Base-by-base conservation (phyloP, 1,140 invertebrate species). In the Atta cephalotes region DNA sequence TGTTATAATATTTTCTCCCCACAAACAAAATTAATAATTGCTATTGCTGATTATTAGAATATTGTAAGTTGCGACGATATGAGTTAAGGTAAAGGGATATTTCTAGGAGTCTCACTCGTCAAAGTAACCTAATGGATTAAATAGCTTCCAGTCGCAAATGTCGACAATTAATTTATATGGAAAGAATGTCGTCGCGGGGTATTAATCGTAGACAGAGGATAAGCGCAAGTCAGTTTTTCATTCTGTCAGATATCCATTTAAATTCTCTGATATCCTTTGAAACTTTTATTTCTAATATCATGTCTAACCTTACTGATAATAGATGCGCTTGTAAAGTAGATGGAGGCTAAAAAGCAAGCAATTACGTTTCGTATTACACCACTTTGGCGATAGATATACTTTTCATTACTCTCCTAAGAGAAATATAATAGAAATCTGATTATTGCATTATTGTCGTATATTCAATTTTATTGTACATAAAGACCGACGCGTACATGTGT, bases 131-230 rank as follows among this genome's bases (percentile, higher is more conserved):
- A 58, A 81, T 81, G 66, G 51, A 81, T 60, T 81, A 81, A 71
- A 31, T 81, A 58, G 65, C 66, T 71, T 72, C 51, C 51, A 49
- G 66, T 63, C 51, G 53, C 51, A 58, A 53, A 71, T 71, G 21
- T 81, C 18, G 31, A 21, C 65, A 71, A 81, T 81, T 71, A 81
- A 81, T 81, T 81, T 81, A 28, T 60, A 66, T 28, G 66, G 79
- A 71, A n/a, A 60, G 35, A 72, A 81, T 49, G 66, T 72, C 51
- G 35, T 58, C 66, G 66, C n/a, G 28, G 18, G 21, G 14, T 66
- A 79, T 31, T 66, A 79, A 79, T 66, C 62, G 62, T 49, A 45
- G n/a, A 35, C 78, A 18, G 65, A 53, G 49, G 49, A 70, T 56
- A 56, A 39, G 31, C 63, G 49, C 45, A 66, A 70, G 49, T 25